Evolutionary conservation across 2,113 vertebrate species (phyloP), one percentile per base, ranked within the genome.

Genomic region (Strigops habroptila): DNA sequence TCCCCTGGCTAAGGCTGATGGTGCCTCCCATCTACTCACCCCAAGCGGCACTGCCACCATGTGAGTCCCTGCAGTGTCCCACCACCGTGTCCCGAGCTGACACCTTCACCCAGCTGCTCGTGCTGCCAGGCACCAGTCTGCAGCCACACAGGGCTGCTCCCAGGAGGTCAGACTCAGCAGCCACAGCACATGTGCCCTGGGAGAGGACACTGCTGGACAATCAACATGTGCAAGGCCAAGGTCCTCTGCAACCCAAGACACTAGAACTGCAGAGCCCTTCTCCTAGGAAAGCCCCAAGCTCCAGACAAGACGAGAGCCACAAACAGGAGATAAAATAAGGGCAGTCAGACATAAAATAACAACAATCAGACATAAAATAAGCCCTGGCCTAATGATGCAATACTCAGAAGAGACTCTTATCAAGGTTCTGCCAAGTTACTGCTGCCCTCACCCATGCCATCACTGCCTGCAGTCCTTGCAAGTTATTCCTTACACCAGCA

Each of bases 71-170:
- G 7, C 12, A 67, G 19, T 28, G 39, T 75, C 35, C 35, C 28
- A 53, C 28, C 6, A 1, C 23, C 53, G 17, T 0, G 4, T 22
- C 33, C 17, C 5, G 3, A 51, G 27, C 52, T 60, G n/a, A 33
- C 18, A 13, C 16, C 44, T 51, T 79, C 55, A 65, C 44, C 14
- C 2, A 2, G 44, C 65, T 64, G 39, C 52, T 86, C 18, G 14
- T 0, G 0, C 67, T 62, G 44, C 16, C 53, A 35, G 57, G 35
- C 5, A 28, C 18, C 49, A 41, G 21, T 15, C 5, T 31, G 59
- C 19, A 86, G 46, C 11, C 14, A n/a, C 43, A 14, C 10, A 6
- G 43, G 31, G 27, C 49, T 80, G 57, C 33, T n/a, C 24, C 21
- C 9, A 27, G 41, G 35, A 55, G 41, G 25, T 30, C 6, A 1